Evolutionary conservation across 1,140 invertebrate species (phyloP), one percentile per base, ranked within the genome.

Genomic region (Drosophila kepulauana): DNA sequence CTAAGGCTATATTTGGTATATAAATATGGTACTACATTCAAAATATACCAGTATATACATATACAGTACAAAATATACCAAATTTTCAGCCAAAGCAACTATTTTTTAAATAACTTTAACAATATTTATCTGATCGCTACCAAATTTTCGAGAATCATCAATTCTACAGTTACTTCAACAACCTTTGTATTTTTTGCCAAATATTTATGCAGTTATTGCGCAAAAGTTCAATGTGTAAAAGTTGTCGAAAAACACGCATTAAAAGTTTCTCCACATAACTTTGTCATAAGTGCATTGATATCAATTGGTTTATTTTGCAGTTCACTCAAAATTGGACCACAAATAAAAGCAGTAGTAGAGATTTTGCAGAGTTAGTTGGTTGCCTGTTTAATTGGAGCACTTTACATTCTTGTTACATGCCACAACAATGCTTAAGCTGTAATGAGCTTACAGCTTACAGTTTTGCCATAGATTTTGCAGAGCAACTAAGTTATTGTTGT

Each of bases 351-450:
- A 25, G 20, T 25, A 0, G 20, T 1, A 20, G 1, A 20, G 20
- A 20, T 20, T 35, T 35, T 6, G 8, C n/a, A n/a, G n/a, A n/a
- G 41, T 43, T 5, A 13, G 41, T 43, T 13, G 35, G 35, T n/a
- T 8, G 38, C 11, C 15, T n/a, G 41, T 15, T 7, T 38, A 38
- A 43, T 43, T 13, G n/a, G 11, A 43, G 41, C 41, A 43, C n/a
- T n/a, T 43, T 5, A 5, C 41, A 38, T 38, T 38, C 35, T 38
- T 38, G 35, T 43, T 43, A 7, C n/a, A 43, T 43, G 41, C 41
- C n/a, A 43, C 41, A 13, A 52, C 25, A 30, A 28, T 28, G 20
- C 51, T 54, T 54, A 54, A 54, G 15, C 51, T 35, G 13, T 33
- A 35, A 33, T 8, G 30, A 54, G n/a, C 13, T 54, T 52, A 43